phyloP scores from a whole-genome alignment of 2,113 vertebrate genomes.

The Delphinus delphis region DNA sequence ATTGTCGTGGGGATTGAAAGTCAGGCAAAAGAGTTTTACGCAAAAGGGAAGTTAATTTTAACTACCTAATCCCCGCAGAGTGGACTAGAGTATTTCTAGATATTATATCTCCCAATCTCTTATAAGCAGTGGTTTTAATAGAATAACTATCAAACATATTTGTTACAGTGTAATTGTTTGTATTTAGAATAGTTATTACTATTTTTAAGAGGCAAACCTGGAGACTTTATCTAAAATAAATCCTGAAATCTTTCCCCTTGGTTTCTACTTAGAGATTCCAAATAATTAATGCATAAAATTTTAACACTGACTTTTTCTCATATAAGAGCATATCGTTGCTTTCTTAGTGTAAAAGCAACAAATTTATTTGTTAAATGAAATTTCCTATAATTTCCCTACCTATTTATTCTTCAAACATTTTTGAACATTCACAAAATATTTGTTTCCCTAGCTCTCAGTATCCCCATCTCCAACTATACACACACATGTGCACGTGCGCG shows the following conservation, averaged over 20 bases:
- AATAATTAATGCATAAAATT: background rate
- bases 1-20: background rate
- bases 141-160: background rate
- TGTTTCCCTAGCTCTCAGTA: background rate
- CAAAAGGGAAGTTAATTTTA: background rate
- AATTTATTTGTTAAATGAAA: background rate
- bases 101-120: background rate
- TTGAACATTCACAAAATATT: background rate
- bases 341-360: background rate
- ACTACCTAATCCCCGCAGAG: background rate
- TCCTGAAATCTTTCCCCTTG: background rate
- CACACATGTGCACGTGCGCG: background rate
- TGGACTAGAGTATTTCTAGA: background rate
- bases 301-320: background rate
- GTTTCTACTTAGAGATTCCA: background rate
- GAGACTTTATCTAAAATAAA: background rate
- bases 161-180: background rate
- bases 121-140: background rate
- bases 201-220: background rate
- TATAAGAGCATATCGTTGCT: background rate
- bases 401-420: background rate
- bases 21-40: background rate
- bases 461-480: background rate
- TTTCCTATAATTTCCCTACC: background rate
- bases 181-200: background rate